phyloP scores from a whole-genome alignment of 2,113 vertebrate species.

The Lycaon pictus region DNA sequence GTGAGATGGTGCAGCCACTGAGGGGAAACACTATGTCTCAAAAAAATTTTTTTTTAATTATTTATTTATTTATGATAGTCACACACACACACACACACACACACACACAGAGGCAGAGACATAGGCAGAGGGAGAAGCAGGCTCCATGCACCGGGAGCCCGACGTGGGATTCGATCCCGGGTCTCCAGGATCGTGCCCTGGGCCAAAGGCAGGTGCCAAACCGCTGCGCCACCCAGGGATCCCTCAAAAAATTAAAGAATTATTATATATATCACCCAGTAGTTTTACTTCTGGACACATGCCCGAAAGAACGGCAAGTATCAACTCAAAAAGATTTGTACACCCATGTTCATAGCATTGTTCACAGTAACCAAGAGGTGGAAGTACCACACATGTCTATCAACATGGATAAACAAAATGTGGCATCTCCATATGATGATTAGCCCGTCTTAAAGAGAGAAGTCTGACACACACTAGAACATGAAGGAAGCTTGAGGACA shows the following conservation, averaged over 20 bases:
- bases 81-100: no score
- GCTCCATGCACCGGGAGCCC: no score
- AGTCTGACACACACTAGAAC: neutral
- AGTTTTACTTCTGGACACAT: neutral
- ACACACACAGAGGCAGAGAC: no score
- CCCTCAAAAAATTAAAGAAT: neutral
- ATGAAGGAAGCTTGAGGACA: neutral
- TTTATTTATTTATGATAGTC: no score
- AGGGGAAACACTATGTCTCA: neutral
- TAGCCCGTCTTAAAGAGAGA: neutral
- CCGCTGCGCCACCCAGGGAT: no score
- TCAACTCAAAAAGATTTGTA: neutral
- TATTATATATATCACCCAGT: neutral
- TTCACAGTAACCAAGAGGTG: neutral
- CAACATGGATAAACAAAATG: neutral
- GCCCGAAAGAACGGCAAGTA: neutral
- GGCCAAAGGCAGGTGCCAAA: no score
- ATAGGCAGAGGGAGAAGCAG: no score
- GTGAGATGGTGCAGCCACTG: neutral
- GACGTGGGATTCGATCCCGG: no score
- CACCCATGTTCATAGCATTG: neutral
- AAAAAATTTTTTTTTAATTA: no score
- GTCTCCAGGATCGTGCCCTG: no score
- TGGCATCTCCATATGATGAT: neutral
- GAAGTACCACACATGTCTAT: neutral